These are phyloP conservation scores for Mesocentrotus franciscanus DNA, from an alignment of 53 echinoderm and acorn worm genomes.

Conservation along the genomic window DNA sequence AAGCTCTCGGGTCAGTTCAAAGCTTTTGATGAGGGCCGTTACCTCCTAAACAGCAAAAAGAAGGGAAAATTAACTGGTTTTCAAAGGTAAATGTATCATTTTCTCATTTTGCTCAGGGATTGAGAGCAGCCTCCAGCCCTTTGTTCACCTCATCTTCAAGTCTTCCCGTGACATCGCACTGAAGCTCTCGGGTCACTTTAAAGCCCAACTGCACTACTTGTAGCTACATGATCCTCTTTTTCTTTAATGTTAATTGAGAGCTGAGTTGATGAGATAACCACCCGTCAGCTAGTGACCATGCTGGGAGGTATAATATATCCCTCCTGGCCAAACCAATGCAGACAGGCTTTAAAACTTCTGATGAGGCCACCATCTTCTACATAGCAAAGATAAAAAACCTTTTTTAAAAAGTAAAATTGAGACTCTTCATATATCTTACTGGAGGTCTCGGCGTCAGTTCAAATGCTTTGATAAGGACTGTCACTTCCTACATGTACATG, in stretches of 20 bases:
- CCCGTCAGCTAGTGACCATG: no score
- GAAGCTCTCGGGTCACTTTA: slow-evolving; percentile 1
- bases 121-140: not conserved
- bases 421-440: not conserved
- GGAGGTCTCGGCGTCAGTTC: slow-evolving; percentile 14
- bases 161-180: slow-evolving; percentile 46
- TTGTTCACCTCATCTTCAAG: slow-evolving; percentile 17
- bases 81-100: not conserved
- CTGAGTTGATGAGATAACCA: no score
- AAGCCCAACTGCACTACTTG: no score
- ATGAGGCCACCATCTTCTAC: not conserved
- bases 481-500: slow-evolving; percentile 16
- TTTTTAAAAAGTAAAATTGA: no score
- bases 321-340: no score
- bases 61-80: not conserved
- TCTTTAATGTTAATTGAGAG: no score
- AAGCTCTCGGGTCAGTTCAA: slow-evolving; percentile 4
- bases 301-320: no score
- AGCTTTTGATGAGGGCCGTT: not conserved
- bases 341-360: no score
- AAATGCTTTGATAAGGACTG: not conserved
- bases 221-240: no score
- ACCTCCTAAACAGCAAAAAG: slow-evolving; percentile 1
- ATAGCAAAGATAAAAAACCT: no score
- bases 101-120: not conserved